Conservation (phyloP, 2,113 vertebrate species). For the Megaceryle torquata region DNA sequence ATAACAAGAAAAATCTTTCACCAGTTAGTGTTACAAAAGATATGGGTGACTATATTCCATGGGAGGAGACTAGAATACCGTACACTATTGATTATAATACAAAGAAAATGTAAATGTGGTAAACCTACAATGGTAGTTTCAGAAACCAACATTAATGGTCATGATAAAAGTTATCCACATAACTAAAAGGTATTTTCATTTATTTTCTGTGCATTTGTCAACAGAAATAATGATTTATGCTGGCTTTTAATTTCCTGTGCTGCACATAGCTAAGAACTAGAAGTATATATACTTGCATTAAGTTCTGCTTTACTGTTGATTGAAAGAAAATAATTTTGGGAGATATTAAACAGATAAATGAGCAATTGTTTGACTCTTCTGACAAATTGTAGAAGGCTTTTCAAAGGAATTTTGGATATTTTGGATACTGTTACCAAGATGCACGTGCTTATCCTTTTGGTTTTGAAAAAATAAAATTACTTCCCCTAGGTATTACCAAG, state of each 20-base stretch:
- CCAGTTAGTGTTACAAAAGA: not conserved
- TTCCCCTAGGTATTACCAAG: not conserved
- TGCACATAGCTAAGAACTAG: not conserved
- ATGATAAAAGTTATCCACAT: not conserved
- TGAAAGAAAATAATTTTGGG: not conserved
- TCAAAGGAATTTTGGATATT: not conserved
- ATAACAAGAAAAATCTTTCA: not conserved
- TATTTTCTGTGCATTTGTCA: conserved; percentile 26
- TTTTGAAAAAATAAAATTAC: not conserved
- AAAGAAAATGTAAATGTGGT: conserved; percentile 24
- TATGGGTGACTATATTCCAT: not conserved
- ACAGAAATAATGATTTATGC: not conserved
- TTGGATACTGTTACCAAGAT: not conserved
- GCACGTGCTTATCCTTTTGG: not conserved
- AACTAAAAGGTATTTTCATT: not conserved
- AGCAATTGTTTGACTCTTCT: not conserved
- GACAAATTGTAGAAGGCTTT: not conserved
- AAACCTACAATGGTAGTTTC: conserved; percentile 18
- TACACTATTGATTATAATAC: not conserved
- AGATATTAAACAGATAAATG: not conserved
- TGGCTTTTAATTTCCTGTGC: not conserved
- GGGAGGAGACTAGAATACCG: not conserved
- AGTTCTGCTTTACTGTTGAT: not conserved
- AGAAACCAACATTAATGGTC: conserved; percentile 35
- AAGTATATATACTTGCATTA: not conserved